Evolutionary conservation across 2,113 vertebrate species (phyloP), one percentile per base, ranked within the genome.

Genomic region (Paraplagusia blochii): DNA sequence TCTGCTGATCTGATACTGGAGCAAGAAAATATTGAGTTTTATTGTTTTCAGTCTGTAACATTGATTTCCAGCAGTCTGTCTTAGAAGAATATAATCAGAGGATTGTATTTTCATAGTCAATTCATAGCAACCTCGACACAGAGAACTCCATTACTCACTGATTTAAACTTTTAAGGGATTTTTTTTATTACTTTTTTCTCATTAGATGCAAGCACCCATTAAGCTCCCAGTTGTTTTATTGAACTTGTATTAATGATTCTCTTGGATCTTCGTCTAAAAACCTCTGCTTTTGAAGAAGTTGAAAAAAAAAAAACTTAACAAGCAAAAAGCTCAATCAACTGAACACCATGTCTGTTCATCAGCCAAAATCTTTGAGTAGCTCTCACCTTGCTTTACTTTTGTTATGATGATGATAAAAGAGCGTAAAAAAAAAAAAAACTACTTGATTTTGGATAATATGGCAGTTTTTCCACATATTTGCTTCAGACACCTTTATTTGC

Each of bases 371-470:
- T 81, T 75, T 84, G 61, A 82, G 76, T 55, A 62, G 48, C 59
- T 40, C 61, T 72, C 75, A 85, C 79, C 81, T 79, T 70, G 47
- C 65, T 77, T 70, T 61, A 79, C 53, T 72, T 62, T 66, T 76
- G 67, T 63, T 69, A 67, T 53, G 40, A 18, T 18, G 48, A 48
- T 52, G 81, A 86, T 87, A 72, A 87, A 88, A 87, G 76, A 14
- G 45, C 50, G 55, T 58, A 29, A 51, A 50, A 60, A 66, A 80
- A 22, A 43, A 39, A 57, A 18, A 5, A 40, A 40, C n/a, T n/a
- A 40, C 13, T 40, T 40, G 9, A 69, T 83, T 82, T 63, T 58
- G 63, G 72, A 82, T 85, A 81, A 81, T 87, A 87, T 81, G 77
- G 62, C 72, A 75, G 63, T 51, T 59, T 66, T 74, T 72, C 63